Conservation (phyloP, 2,888 invertebrate species). For the Crematogaster levior region DNA sequence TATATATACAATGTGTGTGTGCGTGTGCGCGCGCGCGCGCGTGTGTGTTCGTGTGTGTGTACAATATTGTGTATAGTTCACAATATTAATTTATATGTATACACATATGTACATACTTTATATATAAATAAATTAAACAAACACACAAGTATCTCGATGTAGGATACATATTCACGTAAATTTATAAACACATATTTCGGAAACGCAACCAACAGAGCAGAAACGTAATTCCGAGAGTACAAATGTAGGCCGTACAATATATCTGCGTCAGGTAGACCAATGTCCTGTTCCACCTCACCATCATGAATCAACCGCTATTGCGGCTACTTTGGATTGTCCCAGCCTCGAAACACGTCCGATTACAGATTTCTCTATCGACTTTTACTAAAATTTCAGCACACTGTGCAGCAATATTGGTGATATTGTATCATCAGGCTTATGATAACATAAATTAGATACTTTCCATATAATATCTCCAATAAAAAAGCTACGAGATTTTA, state of each 20-base stretch:
- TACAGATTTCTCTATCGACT: conserved; percentile 60
- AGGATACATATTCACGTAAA: conserved; percentile 2
- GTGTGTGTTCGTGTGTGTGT: too few relatives aligned
- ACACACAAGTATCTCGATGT: conserved; percentile 4
- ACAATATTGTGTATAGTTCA: too few relatives aligned
- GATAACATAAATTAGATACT: neutral
- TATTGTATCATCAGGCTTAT: neutral
- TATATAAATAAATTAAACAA: neutral
- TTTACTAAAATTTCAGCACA: conserved; percentile 47
- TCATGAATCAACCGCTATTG: conserved; percentile 79
- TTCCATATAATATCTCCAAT: neutral
- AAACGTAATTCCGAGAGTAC: conserved; percentile 73
- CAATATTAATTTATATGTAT: too few relatives aligned
- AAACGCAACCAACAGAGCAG: conserved; percentile 60
- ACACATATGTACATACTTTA: neutral
- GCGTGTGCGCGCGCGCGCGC: too few relatives aligned
- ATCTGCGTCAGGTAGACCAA: conserved; percentile 80
- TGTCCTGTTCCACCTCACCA: conserved; percentile 77
- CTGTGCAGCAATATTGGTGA: neutral
- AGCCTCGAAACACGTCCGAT: conserved; percentile 70
- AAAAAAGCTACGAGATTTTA: neutral
- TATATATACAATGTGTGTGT: too few relatives aligned
- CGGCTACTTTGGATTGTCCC: conserved; percentile 80
- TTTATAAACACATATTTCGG: conserved; percentile 47
- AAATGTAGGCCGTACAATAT: conserved; percentile 77